These are phyloP conservation scores for Dendrolimus houi DNA, from an alignment of 2,888 invertebrate species.

Conservation along the genomic window DNA sequence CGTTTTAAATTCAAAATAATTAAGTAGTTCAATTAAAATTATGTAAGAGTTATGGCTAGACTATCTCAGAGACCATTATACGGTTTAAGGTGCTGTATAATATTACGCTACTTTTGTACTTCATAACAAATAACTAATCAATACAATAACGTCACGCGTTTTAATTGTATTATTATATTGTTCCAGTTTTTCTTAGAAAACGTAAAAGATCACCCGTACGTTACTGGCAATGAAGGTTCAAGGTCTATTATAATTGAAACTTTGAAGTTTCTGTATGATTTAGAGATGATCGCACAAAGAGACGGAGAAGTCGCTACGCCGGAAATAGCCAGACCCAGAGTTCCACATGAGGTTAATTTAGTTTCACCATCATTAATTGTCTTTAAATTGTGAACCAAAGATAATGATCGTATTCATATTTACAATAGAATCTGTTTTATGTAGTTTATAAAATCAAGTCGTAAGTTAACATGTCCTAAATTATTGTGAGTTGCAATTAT, in stretches of 20 bases:
- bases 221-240: constrained; percentile 87
- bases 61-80: not conserved
- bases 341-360: constrained; percentile 83
- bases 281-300: constrained; percentile 89
- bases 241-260: constrained; percentile 94
- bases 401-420: too few species aligned
- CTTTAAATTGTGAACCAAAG: too few species aligned
- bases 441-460: too few species aligned
- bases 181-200: constrained; percentile 92
- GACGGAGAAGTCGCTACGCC: constrained; percentile 90
- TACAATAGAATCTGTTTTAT: too few species aligned
- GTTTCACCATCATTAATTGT: not conserved
- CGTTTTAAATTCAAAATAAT: too few species aligned
- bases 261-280: constrained; percentile 91
- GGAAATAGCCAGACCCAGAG: constrained; percentile 86
- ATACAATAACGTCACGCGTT: not conserved
- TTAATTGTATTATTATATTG: constrained; percentile 6
- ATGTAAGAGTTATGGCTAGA: too few species aligned
- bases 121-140: not conserved
- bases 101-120: not conserved
- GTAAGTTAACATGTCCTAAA: too few species aligned
- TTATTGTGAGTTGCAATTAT: not conserved
- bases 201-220: constrained; percentile 92
- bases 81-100: not conserved
- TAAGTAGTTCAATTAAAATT: too few species aligned